Evolutionary conservation across 2,113 vertebrate genomes (phyloP), one percentile per base, ranked within the genome.

Genomic region (Pseudopipra pipra): DNA sequence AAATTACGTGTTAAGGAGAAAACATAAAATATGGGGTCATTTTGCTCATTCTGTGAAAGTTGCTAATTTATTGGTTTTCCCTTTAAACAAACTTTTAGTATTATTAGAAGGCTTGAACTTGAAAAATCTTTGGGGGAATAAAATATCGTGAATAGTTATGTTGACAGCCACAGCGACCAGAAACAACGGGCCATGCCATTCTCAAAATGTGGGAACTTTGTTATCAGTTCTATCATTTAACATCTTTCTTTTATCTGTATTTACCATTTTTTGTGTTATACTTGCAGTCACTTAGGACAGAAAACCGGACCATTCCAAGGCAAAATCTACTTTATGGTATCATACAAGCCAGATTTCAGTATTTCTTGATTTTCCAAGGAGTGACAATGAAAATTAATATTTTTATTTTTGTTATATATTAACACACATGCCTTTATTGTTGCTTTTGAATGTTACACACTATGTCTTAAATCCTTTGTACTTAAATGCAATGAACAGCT

Each of bases 21-120:
- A 93, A 71, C 6, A 52, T 30, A 54, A 89, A 63, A 58, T 72
- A 52, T 18, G 12, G 18, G 5, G 15, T 44, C 8, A 31, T 82
- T 92, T 74, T 78, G 1, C 15, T 63, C 14, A 11, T 56, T 78
- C 39, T 54, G 35, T 68, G 52, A 84, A 87, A 67, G n/a, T 51
- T 0, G 0, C 14, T 33, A 3, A 4, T 61, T 58, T 58, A 44
- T 56, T 41, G 67, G 49, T 21, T 52, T 37, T 4, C 13, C 6
- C 7, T 78, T 77, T 54, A 51, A 71, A 71, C 9, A 54, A 86
- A 74, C 28, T 52, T 85, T 22, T 58, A 35, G 27, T 76, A 62
- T 54, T 71, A 74, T 62, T 88, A 58, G 24, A 44, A 58, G n/a
- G 3, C n/a, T 79, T 83, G 46, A 95, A 79, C 37, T 65, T 20